Evolutionary conservation across 1,140 invertebrate species (phyloP).

Genomic region (Dufourea novaeangliae): DNA sequence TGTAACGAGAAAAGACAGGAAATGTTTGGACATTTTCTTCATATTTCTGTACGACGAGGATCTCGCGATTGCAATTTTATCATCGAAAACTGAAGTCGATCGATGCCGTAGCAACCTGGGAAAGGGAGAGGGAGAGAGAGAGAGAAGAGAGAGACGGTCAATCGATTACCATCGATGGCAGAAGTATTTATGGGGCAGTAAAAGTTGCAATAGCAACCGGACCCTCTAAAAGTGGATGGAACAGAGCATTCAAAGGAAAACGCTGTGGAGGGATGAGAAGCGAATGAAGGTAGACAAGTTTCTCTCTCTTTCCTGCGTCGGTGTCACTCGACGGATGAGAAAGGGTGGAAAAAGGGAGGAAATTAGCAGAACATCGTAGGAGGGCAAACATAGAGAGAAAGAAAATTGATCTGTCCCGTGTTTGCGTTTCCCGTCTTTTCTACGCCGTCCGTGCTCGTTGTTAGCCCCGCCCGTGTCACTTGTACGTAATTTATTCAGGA

Average conservation of each 20-base stretch:
- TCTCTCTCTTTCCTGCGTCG: not conserved
- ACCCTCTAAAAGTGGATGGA: not conserved
- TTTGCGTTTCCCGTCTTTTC: not conserved
- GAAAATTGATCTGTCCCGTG: constrained; percentile 3
- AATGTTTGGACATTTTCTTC: not conserved
- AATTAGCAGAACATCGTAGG: not conserved
- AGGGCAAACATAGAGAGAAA: not conserved
- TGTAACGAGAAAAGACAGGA: not conserved
- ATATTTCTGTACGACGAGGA: not conserved
- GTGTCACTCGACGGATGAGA: not conserved
- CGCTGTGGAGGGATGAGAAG: not conserved
- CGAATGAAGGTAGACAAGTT: constrained; percentile 2
- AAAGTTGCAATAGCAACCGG: constrained; percentile 27
- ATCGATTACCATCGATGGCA: constrained; percentile 37
- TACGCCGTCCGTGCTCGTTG: not conserved
- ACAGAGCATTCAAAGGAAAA: too few species aligned
- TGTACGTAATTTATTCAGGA: constrained; percentile 5
- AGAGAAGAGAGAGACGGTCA: not conserved
- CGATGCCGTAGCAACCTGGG: not conserved
- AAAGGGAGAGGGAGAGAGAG: not conserved
- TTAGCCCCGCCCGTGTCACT: not conserved
- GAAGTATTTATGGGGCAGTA: constrained; percentile 45
- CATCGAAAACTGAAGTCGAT: constrained; percentile 3
- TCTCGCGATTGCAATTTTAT: constrained; percentile 2
- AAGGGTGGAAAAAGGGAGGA: not conserved